These are phyloP conservation scores for Phoenicopterus ruber DNA, from an alignment of 2,113 vertebrate species.

Conservation along the genomic window DNA sequence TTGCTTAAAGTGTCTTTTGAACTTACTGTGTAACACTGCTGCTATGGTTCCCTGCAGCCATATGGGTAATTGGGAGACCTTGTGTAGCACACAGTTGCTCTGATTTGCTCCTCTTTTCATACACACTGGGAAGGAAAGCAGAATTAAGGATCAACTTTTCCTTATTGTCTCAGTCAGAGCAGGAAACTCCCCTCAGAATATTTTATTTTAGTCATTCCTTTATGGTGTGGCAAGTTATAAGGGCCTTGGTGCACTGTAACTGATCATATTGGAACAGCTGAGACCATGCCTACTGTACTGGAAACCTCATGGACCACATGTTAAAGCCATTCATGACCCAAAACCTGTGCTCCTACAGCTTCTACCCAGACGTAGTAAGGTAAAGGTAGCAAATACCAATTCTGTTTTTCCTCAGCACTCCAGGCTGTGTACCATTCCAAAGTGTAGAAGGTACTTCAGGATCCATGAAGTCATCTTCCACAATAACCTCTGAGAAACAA, in stretches of 20 bases:
- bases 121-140: not conserved
- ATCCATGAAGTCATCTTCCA: not conserved
- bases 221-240: not conserved
- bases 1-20: not conserved
- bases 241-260: accelerated
- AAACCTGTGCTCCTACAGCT: not conserved
- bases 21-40: not conserved
- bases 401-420: not conserved
- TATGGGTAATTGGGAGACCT: not conserved
- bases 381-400: not conserved
- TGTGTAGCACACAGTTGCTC: not conserved
- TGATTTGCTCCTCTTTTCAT: not conserved
- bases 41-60: not conserved
- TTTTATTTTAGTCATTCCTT: not conserved
- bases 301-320: not conserved
- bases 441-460: not conserved
- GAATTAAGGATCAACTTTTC: not conserved
- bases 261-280: not conserved
- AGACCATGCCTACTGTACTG: not conserved
- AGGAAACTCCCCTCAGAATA: not conserved
- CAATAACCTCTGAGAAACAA: not conserved
- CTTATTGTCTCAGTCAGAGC: not conserved
- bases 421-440: not conserved
- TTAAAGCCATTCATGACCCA: not conserved
- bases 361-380: not conserved